A percentile compares a stretch with the other conserved stretches of the same genome.
Evolutionary conservation across 2,888 invertebrate genomes (phyloP).

Genomic region (Microctonus aethiopoides): DNA sequence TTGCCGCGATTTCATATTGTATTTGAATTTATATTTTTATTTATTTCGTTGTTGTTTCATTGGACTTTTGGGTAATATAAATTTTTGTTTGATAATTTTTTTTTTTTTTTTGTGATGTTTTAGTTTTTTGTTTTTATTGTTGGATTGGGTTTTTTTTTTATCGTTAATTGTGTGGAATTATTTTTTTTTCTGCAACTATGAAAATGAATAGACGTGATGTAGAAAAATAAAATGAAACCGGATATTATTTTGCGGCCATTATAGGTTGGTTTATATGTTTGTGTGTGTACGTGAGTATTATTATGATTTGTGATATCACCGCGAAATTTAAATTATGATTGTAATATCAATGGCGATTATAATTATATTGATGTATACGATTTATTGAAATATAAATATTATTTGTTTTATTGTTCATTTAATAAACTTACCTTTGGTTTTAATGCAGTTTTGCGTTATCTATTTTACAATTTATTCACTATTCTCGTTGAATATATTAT

Average conservation of each 20-base stretch:
- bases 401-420: neutral
- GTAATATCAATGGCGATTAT: neutral
- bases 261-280: neutral
- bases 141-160: no score
- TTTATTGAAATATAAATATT: no score
- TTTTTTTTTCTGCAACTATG: neutral
- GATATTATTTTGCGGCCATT: slow-evolving; percentile 15
- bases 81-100: neutral
- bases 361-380: neutral
- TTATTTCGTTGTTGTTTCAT: neutral
- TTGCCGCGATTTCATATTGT: slow-evolving; percentile 13
- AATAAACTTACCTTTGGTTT: neutral
- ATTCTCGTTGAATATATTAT: neutral
- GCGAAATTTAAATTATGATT: slow-evolving; percentile 7
- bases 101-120: no score
- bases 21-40: slow-evolving; percentile 4
- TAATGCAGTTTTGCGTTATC: neutral
- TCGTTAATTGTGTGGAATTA: neutral
- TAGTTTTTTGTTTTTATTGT: no score
- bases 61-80: neutral
- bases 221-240: slow-evolving; percentile 15
- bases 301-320: neutral
- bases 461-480: neutral
- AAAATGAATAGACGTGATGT: neutral
- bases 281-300: neutral